phyloP scores from a whole-genome alignment of 2,113 vertebrate species.

The Percina caprodes region DNA sequence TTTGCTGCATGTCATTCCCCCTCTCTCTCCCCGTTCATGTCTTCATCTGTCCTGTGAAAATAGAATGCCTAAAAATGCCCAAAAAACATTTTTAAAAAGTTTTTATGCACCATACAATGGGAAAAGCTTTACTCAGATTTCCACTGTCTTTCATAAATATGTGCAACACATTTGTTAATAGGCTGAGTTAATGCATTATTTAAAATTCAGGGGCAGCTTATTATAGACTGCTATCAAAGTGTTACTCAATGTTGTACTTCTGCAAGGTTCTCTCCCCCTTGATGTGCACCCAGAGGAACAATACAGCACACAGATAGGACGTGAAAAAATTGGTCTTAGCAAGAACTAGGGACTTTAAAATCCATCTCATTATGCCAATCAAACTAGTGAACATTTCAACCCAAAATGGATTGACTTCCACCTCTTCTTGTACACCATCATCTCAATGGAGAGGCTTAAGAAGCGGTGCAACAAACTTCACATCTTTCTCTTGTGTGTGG shows the following conservation, averaged over 20 bases:
- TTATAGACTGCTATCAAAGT: slow-evolving; percentile 58
- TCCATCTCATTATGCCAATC: slow-evolving; percentile 31
- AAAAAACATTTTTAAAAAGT: no score
- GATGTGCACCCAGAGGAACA: slow-evolving; percentile 35
- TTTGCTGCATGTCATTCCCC: no score
- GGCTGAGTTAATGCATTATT: slow-evolving; percentile 54
- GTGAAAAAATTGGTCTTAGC: slow-evolving; percentile 6
- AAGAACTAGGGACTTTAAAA: slow-evolving; percentile 12
- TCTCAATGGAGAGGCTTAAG: slow-evolving; percentile 8
- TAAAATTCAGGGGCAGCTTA: slow-evolving; percentile 46
- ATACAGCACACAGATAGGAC: background rate
- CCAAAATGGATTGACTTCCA: slow-evolving; percentile 13
- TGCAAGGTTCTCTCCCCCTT: slow-evolving; percentile 7
- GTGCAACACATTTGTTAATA: slow-evolving; percentile 50
- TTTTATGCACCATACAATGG: background rate
- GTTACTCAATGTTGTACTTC: slow-evolving; percentile 22
- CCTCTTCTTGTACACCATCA: slow-evolving; percentile 44
- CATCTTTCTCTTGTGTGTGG: slow-evolving; percentile 68
- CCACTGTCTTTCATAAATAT: slow-evolving; percentile 37
- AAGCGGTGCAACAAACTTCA: slow-evolving; percentile 59
- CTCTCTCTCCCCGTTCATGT: no score
- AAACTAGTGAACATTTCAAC: slow-evolving; percentile 56
- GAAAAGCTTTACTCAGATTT: background rate
- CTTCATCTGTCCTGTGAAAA: no score
- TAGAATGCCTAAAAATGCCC: no score